Evolutionary conservation across 2,888 invertebrate genomes (phyloP).

Genomic region (Campoplex nolae): DNA sequence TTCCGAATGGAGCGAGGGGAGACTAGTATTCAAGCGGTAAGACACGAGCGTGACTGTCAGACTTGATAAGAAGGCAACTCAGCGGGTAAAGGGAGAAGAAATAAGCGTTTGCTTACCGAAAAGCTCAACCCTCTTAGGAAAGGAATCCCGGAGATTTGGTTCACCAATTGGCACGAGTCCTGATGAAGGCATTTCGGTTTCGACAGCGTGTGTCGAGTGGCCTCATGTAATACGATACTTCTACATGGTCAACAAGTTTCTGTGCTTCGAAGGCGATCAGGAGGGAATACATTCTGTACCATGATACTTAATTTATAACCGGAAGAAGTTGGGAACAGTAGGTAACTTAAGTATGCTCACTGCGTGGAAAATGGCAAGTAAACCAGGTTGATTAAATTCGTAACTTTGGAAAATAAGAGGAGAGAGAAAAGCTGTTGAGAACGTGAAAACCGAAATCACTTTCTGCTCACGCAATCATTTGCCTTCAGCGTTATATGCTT

Average conservation of each 20-base stretch:
- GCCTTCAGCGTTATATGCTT: neutral
- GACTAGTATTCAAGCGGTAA: neutral
- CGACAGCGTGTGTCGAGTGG: neutral
- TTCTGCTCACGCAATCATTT: conserved; percentile 8
- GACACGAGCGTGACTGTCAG: neutral
- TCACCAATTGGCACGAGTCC: conserved; percentile 2
- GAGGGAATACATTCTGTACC: neutral
- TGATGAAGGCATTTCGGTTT: neutral
- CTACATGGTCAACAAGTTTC: conserved; percentile 5
- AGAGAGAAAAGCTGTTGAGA: neutral
- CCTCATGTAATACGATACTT: conserved; percentile 1
- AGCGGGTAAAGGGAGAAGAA: neutral
- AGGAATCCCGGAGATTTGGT: conserved; percentile 6
- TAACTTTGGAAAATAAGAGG: neutral
- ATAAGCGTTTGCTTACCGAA: neutral
- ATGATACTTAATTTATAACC: conserved; percentile 5
- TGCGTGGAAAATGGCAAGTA: conserved; percentile 11
- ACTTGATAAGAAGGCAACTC: neutral
- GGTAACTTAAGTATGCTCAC: neutral
- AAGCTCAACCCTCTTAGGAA: conserved; percentile 2
- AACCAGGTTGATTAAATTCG: conserved; percentile 25
- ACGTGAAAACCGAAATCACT: conserved; percentile 40
- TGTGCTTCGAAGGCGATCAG: neutral
- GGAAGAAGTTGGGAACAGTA: neutral
- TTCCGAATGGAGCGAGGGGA: neutral